These are phyloP conservation scores for Pangasius larnaudii DNA, from an alignment of 2,797 vertebrate species.

Conservation along the genomic window DNA sequence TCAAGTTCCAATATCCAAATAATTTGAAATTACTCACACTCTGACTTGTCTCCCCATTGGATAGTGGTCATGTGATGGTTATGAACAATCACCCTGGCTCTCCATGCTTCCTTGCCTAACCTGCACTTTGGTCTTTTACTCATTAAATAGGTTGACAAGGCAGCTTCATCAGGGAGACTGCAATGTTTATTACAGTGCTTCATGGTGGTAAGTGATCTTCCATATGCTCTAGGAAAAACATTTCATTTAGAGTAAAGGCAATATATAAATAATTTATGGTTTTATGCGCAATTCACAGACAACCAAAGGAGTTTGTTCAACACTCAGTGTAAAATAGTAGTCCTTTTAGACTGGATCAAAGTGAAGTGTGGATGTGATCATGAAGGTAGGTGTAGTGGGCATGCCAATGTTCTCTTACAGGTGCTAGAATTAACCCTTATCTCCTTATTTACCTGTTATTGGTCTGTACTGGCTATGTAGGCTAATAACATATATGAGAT, in stretches of 20 bases:
- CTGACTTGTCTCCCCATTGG: background rate
- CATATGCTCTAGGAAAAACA: background rate
- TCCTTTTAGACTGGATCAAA: slow-evolving; percentile 38
- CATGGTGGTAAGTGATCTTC: slow-evolving; percentile 31
- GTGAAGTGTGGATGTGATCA: slow-evolving; percentile 23
- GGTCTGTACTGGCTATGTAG: background rate
- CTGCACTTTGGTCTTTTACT: slow-evolving; percentile 28
- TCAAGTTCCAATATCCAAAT: background rate
- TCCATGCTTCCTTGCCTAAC: background rate
- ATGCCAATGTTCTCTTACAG: background rate
- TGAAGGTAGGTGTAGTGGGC: slow-evolving; percentile 7
- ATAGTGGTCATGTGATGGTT: slow-evolving; percentile 8
- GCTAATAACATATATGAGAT: background rate
- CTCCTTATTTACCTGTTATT: background rate
- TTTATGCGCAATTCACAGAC: slow-evolving; percentile 9
- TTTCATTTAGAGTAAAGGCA: background rate
- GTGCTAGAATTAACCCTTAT: background rate
- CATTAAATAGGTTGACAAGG: slow-evolving; percentile 9
- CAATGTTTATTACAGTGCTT: slow-evolving; percentile 48
- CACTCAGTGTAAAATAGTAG: slow-evolving; percentile 23
- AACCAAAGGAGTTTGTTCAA: slow-evolving; percentile 36
- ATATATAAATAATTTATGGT: background rate
- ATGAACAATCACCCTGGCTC: background rate
- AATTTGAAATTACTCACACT: background rate
- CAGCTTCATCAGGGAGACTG: background rate